Base-by-base conservation (phyloP, 2,888 invertebrate species). In the Netelia virgata region DNA sequence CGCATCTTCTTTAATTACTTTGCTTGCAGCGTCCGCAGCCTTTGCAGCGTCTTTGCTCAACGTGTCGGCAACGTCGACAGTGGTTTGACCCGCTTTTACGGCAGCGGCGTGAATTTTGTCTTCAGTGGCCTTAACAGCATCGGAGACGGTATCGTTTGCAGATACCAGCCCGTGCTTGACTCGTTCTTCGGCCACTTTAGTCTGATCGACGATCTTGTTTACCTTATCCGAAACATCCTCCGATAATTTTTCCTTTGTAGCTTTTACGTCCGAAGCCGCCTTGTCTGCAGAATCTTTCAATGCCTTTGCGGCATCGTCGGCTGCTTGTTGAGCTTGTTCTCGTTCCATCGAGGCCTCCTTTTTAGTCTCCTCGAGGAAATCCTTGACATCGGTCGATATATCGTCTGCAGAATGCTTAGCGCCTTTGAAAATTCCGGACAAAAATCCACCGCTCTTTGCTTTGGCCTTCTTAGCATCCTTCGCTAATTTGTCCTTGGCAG, bases 51-150 rank as follows among this genome's bases (percentile, higher is more conserved):
- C 85, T 72, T 81, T 63, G 6, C 72, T 47, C 53, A 83, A 81
- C 77, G 73, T 83, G 14, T 75, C 79, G 36, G 83, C 78, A 3
- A 66, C 50, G 9, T 87, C 85, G 20, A 68, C 63, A 53, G 86
- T 74, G 18, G 72, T 82, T 83, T 95, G 94, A 1, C 74, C 57
- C 11, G 94, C 43, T 41, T 94, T 94, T 74, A 93, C 94, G 3
- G 94, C 94, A 90, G 94, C 94, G 87, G 94, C 94, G 84, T 93
- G 94, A 3, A 94, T 94, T 84, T 86, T 81, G 61, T 74, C 69
- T 66, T 68, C 95, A 20, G 94, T 94, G 0, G 94, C 91, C 36
- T 95, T 94, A 90, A 94, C 95, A 90, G 95, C 94, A 90, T 94
- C 95, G 74, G 61, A 20, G 9, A 84, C 11, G 8, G 66, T 23